Base-by-base conservation (phyloP, 2,888 invertebrate species). In the Neoscelio sp. region DNA sequence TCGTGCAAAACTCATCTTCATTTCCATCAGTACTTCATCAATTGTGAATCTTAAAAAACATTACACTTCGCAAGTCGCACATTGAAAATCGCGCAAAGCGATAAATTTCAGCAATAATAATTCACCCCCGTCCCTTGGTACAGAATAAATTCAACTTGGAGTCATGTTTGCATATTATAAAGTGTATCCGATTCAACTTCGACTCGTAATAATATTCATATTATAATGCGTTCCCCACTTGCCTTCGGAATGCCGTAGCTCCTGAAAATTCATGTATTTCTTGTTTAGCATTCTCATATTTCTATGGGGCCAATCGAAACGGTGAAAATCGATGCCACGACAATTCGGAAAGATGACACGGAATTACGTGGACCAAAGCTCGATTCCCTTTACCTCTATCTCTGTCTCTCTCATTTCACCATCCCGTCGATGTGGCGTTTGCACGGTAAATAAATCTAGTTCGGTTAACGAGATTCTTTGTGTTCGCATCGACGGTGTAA, bases 391-490 rank as follows among this genome's bases (percentile, higher is more conserved):
- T n/a, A n/a, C 7, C 12, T 54, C 28, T 12, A 7, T 54, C 35
- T 50, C 2, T n/a, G 12, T 18, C 35, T 17, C 15, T n/a, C 56
- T 10, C 33, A 30, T 70, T 70, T 30, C 30, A 42, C 26, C 13
- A 18, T 5, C 5, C 38, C 3, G 10, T 12, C 30, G 52, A 18
- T 13, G 48, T 10, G 26, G 15, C 54, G 64, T 54, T 54, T 54
- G 30, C 52, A 67, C 74, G 38, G 54, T 38, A 67, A 75, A 75
- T 67, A 75, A 75, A 75, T 75, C 54, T 52, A 23, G 67, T 50
- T 60, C 54, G 38, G 35, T 67, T 75, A 75, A 75, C 52, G 75
- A 67, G 67, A 67, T 75, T 75, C 75, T 75, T 60, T 75, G 75
- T 52, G 52, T 28, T 46, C 6, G 35, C 44, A 18, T 17, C 33